Percentiles rank a stretch among this genome's conserved stretches.
Conservation (phyloP, 2,888 invertebrate genomes). For the Steinernema hermaphroditum region DNA sequence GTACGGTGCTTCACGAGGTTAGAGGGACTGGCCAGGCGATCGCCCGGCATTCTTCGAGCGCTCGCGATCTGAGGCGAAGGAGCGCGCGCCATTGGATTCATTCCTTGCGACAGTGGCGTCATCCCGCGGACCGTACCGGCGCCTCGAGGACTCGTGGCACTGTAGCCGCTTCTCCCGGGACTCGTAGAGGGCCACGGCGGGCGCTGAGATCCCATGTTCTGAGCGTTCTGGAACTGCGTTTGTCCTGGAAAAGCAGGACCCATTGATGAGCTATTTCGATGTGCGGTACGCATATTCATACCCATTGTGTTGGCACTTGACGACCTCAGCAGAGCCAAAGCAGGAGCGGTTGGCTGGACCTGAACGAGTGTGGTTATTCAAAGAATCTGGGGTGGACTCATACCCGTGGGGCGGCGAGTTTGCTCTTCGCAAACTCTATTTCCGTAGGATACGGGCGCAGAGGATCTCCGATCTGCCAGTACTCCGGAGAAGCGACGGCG, state of each 20-base stretch:
- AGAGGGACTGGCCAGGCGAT: background rate
- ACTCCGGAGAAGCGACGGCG: conserved; percentile 57
- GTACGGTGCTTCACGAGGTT: background rate
- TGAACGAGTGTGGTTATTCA: background rate
- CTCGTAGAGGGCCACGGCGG: background rate
- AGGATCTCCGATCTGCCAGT: conserved; percentile 61
- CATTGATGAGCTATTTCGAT: conserved; percentile 5
- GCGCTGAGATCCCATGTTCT: background rate
- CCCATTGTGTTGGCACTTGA: conserved; percentile 25
- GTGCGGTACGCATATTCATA: background rate
- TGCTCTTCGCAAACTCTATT: conserved; percentile 48
- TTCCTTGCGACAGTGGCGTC: conserved; percentile 6
- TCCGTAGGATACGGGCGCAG: conserved; percentile 64
- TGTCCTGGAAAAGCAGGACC: conserved; percentile 15
- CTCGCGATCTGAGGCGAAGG: background rate
- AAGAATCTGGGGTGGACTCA: background rate
- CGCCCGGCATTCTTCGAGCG: conserved; percentile 1
- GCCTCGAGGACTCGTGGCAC: conserved; percentile 6
- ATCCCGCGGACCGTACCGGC: background rate
- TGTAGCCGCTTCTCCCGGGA: conserved; percentile 2
- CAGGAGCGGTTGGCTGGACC: conserved; percentile 21
- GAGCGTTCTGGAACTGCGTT: conserved; percentile 16
- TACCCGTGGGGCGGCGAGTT: conserved; percentile 13
- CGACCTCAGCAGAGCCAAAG: conserved; percentile 10
- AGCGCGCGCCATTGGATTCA: conserved; percentile 1